phyloP scores from a whole-genome alignment of 2,113 vertebrate genomes.

The Tapirus terrestris region DNA sequence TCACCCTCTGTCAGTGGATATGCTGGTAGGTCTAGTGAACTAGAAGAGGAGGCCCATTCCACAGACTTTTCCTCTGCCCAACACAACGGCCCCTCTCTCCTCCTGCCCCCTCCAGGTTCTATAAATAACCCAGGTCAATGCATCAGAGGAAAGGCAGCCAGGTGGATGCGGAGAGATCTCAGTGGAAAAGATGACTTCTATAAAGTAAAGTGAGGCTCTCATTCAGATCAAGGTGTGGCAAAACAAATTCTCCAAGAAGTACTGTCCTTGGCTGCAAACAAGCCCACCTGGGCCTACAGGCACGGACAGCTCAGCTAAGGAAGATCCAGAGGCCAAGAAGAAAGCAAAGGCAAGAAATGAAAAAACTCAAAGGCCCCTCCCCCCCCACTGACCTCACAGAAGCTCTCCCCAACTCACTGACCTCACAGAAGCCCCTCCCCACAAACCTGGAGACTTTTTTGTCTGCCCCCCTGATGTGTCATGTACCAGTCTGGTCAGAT shows the following conservation, averaged over 20 bases:
- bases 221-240: not conserved
- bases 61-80: conserved; percentile 6
- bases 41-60: not conserved
- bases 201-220: conserved; percentile 27
- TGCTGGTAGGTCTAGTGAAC: not conserved
- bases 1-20: not conserved
- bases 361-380: not conserved
- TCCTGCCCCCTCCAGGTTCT: conserved; percentile 24
- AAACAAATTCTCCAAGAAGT: not conserved
- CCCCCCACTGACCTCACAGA: not conserved
- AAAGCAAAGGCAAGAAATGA: conserved; percentile 20
- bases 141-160: conserved; percentile 58
- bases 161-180: conserved; percentile 38
- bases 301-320: not conserved
- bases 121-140: conserved; percentile 59
- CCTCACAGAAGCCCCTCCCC: conserved; percentile 6
- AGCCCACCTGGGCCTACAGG: conserved; percentile 18
- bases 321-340: conserved; percentile 16
- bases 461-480: not conserved
- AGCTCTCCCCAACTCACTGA: not conserved
- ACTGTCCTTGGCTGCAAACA: conserved; percentile 59
- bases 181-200: conserved; percentile 64
- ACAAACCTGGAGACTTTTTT: not conserved
- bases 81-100: not conserved
- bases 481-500: not conserved